A percentile compares a stretch with the other conserved stretches of the same genome.
These are phyloP conservation scores for Cynocephalus volans DNA, from an alignment of 2,113 vertebrate species.

Conservation along the genomic window DNA sequence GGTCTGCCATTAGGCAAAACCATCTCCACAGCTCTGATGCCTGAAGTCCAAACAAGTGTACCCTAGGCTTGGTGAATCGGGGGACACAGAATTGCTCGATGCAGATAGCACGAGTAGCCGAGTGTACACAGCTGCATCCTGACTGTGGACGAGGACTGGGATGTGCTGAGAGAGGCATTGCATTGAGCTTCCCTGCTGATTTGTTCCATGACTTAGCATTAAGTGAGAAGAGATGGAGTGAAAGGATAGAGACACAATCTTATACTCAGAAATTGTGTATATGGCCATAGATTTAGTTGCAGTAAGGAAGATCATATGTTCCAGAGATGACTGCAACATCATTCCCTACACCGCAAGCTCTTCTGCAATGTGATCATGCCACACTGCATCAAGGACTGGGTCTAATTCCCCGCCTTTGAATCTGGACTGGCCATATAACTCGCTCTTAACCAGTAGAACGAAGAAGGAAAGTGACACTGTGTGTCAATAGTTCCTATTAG, in stretches of 20 bases:
- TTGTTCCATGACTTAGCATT: background rate
- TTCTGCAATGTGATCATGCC: background rate
- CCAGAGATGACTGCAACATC: background rate
- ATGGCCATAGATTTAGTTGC: background rate
- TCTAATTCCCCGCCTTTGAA: background rate
- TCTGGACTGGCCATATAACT: background rate
- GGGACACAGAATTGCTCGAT: background rate
- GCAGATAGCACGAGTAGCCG: background rate
- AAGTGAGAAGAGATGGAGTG: background rate
- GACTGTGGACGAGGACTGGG: background rate
- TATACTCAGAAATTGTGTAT: background rate
- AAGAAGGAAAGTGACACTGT: background rate
- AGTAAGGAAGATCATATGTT: accelerated
- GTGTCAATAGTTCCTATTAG: background rate
- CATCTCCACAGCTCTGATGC: background rate
- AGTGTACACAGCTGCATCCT: accelerated
- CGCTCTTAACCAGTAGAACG: background rate
- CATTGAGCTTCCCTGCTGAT: background rate
- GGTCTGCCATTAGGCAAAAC: background rate
- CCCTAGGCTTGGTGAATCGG: background rate
- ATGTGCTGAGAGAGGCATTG: background rate
- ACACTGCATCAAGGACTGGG: background rate
- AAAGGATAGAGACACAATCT: background rate
- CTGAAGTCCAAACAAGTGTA: background rate
- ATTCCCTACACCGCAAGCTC: background rate